Evolutionary conservation across 2,113 vertebrate genomes (phyloP).

Genomic region (Mobula hypostoma): DNA sequence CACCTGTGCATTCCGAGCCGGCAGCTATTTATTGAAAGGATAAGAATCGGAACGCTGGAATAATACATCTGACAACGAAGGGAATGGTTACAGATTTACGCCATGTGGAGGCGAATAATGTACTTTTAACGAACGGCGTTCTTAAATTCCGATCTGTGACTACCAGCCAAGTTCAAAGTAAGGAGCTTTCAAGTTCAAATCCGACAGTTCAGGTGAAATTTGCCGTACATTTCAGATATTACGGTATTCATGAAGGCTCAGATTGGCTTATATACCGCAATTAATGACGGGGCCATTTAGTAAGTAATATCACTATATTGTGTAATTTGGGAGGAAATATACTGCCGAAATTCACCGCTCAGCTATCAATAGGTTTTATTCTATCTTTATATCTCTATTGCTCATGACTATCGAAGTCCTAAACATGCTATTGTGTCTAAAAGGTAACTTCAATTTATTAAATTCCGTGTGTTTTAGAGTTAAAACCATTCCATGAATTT

Average conservation of each 20-base stretch:
- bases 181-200: slow-evolving; percentile 27
- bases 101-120: neutral
- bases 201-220: neutral
- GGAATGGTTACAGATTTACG: neutral
- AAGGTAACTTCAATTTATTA: neutral
- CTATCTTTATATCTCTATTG: neutral
- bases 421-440: neutral
- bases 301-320: neutral
- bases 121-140: neutral
- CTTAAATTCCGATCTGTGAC: neutral
- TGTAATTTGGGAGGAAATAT: neutral
- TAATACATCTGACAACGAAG: neutral
- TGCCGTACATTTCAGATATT: neutral
- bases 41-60: neutral
- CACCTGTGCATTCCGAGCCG: neutral
- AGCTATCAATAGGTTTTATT: neutral
- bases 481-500: neutral
- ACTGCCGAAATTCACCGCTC: neutral
- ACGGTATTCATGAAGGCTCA: neutral
- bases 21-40: slow-evolving; percentile 19
- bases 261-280: too few species aligned
- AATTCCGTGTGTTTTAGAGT: too few species aligned
- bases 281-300: neutral
- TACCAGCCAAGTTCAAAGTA: slow-evolving; percentile 28
- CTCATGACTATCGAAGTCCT: neutral